These are phyloP conservation scores for Puma concolor DNA, from an alignment of 2,113 vertebrate genomes.

Conservation along the genomic window DNA sequence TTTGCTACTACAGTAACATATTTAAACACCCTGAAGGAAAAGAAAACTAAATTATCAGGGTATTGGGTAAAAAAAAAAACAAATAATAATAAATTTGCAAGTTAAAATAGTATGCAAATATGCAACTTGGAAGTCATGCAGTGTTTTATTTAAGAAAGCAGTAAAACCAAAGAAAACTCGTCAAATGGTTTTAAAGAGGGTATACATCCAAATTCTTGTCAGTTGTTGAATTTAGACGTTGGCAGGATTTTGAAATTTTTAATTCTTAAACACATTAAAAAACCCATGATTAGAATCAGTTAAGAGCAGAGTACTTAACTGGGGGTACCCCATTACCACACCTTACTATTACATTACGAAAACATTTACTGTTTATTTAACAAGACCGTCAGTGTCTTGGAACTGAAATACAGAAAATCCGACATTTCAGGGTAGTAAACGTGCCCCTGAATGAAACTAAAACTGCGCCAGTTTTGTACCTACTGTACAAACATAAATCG, in stretches of 20 bases:
- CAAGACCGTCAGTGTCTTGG: constrained; percentile 68
- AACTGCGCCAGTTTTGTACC: constrained; percentile 21
- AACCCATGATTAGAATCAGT: constrained; percentile 69
- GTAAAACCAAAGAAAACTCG: constrained; percentile 72
- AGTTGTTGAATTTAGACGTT: constrained; percentile 70
- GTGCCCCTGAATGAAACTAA: constrained; percentile 69
- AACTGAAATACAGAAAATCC: constrained; percentile 76
- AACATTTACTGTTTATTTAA: constrained; percentile 66
- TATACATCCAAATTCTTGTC: constrained; percentile 68
- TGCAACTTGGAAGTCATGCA: constrained; percentile 86
- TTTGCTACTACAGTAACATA: constrained; percentile 94
- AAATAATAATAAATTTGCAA: constrained; percentile 76
- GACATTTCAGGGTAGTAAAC: constrained; percentile 69
- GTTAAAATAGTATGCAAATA: constrained; percentile 86
- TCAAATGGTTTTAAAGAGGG: constrained; percentile 77
- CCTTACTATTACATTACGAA: background rate
- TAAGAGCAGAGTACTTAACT: constrained; percentile 78
- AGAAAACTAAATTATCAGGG: constrained; percentile 86
- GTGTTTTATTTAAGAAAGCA: constrained; percentile 92
- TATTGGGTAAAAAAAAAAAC: constrained; percentile 83
- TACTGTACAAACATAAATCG: constrained; percentile 52
- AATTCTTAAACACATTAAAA: constrained; percentile 77
- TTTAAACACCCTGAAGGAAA: constrained; percentile 95
- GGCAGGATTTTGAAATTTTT: constrained; percentile 60
- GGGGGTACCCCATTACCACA: constrained; percentile 69